Evolutionary conservation across 1,140 invertebrate species (phyloP).

Genomic region (Neodiprion fabricii): DNA sequence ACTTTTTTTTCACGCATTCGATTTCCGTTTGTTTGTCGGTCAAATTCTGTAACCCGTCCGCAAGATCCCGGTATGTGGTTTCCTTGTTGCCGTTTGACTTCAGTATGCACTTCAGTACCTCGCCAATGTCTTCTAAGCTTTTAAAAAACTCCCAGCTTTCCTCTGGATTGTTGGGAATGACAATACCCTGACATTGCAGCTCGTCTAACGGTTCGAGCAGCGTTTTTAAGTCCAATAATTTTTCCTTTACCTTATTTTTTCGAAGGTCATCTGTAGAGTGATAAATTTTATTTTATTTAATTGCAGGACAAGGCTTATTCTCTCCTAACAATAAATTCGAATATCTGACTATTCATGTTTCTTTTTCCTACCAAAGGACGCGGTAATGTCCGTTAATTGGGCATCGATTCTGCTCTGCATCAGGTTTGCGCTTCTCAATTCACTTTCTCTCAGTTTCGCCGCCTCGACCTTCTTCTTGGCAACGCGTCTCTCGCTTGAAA

Average conservation of each 20-base stretch:
- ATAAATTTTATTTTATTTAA: background rate
- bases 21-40: constrained; percentile 21
- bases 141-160: constrained; percentile 27
- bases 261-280: constrained; percentile 22
- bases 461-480: constrained; percentile 31
- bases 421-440: constrained; percentile 25
- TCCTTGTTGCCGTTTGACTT: constrained; percentile 27
- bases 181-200: constrained; percentile 34
- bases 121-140: constrained; percentile 25
- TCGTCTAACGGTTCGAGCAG: constrained; percentile 32
- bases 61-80: constrained; percentile 24
- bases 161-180: constrained; percentile 31
- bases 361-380: constrained; percentile 25
- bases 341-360: background rate
- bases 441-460: constrained; percentile 31
- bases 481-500: constrained; percentile 32
- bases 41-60: constrained; percentile 30
- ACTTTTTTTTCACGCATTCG: constrained; percentile 32
- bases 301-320: too few relatives aligned
- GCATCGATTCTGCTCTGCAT: constrained; percentile 29
- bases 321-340: background rate
- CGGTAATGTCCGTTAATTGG: constrained; percentile 19
- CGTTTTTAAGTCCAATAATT: constrained; percentile 26
- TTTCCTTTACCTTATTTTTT: constrained; percentile 21
- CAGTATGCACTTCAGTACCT: constrained; percentile 27